These are phyloP conservation scores for Scaptomyza cyrtandrae DNA, from an alignment of 2,888 invertebrate genomes.

Conservation along the genomic window DNA sequence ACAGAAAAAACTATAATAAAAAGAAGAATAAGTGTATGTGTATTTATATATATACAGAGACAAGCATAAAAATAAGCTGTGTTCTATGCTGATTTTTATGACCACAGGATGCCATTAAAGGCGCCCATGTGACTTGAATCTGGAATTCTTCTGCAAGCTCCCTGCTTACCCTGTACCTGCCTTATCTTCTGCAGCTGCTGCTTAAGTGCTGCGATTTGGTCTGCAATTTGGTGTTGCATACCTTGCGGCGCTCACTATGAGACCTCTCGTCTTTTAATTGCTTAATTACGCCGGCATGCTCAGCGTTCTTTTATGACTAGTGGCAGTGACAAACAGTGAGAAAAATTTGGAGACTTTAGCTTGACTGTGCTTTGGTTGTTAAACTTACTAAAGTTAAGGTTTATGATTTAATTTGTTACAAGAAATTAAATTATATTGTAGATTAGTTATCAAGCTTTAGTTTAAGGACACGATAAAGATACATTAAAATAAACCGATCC, in stretches of 20 bases:
- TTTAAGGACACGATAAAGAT: no score
- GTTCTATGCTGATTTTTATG: slow-evolving; percentile 59
- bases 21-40: not conserved
- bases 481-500: no score
- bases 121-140: slow-evolving; percentile 13
- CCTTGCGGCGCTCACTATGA: slow-evolving; percentile 43
- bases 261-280: slow-evolving; percentile 62
- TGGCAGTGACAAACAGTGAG: not conserved
- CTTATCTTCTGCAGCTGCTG: not conserved
- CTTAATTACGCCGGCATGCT: slow-evolving; percentile 62
- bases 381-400: no score
- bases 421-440: no score
- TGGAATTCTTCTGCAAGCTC: not conserved
- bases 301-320: slow-evolving; percentile 34
- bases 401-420: no score
- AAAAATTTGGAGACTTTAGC: not conserved
- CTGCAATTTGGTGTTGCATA: slow-evolving; percentile 53
- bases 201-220: slow-evolving; percentile 3
- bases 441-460: no score
- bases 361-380: no score
- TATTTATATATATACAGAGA: not conserved
- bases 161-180: no score
- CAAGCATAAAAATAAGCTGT: slow-evolving; percentile 49
- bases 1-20: slow-evolving; percentile 16
- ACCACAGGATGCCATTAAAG: slow-evolving; percentile 29